These are phyloP conservation scores for Poecile atricapillus DNA, from an alignment of 2,113 vertebrate genomes.

Conservation along the genomic window DNA sequence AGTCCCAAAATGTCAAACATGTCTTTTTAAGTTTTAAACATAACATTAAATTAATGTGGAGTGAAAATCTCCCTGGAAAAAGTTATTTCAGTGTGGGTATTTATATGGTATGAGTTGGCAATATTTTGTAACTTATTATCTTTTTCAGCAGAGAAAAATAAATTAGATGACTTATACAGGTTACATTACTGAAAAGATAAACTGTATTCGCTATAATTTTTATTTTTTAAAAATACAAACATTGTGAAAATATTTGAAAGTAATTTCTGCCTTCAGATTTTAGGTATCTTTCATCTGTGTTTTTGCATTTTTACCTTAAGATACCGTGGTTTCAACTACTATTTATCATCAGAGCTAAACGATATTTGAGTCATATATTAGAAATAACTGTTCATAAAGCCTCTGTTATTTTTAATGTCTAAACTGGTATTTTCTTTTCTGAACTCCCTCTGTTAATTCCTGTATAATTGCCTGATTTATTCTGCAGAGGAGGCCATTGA, in stretches of 20 bases:
- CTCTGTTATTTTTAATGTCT: not conserved
- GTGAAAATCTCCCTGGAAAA: not conserved
- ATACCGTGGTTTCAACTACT: not conserved
- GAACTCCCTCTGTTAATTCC: not conserved
- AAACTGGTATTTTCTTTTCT: not conserved
- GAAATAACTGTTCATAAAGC: not conserved
- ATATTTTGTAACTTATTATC: not conserved
- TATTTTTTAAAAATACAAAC: not conserved
- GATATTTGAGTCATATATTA: not conserved
- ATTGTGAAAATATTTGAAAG: not conserved
- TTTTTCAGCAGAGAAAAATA: not conserved
- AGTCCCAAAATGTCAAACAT: not conserved
- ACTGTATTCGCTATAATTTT: not conserved
- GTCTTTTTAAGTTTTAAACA: not conserved
- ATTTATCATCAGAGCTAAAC: not conserved
- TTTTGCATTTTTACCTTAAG: not conserved
- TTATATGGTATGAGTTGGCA: not conserved
- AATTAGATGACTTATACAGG: not conserved
- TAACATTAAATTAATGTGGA: not conserved
- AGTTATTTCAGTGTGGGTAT: not conserved
- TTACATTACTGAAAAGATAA: not conserved
- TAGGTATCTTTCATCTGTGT: not conserved
- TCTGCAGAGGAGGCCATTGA: constrained; percentile 43
- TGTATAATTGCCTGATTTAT: constrained; percentile 28
- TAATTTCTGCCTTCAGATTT: not conserved